Conservation (phyloP, 2,113 vertebrate species). For the Grallaria varia region DNA sequence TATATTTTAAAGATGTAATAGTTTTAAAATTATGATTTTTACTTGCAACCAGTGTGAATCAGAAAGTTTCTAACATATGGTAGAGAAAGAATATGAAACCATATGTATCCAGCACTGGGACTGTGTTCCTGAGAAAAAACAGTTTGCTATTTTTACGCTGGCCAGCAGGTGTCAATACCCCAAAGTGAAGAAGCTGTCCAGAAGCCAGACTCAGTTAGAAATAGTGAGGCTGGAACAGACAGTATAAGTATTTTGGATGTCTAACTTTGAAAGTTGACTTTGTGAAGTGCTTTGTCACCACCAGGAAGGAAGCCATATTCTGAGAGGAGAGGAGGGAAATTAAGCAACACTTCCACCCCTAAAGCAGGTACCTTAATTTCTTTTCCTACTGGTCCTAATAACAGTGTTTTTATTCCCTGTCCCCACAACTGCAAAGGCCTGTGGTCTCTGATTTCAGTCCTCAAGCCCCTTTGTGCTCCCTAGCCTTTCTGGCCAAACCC, state of each 20-base stretch:
- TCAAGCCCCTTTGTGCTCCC: not conserved
- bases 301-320: not conserved
- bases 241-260: not conserved
- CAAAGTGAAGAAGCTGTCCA: not conserved
- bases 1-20: not conserved
- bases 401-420: not conserved
- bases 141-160: conserved; percentile 34
- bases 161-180: conserved; percentile 44
- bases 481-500: not conserved
- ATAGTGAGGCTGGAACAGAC: not conserved
- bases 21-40: not conserved
- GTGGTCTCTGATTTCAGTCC: not conserved
- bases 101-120: not conserved
- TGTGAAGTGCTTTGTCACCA: not conserved
- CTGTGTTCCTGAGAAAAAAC: not conserved
- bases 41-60: not conserved
- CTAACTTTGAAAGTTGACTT: not conserved
- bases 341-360: not conserved
- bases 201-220: not conserved
- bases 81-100: not conserved
- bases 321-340: not conserved
- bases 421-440: not conserved
- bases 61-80: conserved; percentile 38
- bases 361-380: not conserved
- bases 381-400: not conserved